Evolutionary conservation across 1,140 invertebrate genomes (phyloP).

Genomic region (Drosophila auraria): DNA sequence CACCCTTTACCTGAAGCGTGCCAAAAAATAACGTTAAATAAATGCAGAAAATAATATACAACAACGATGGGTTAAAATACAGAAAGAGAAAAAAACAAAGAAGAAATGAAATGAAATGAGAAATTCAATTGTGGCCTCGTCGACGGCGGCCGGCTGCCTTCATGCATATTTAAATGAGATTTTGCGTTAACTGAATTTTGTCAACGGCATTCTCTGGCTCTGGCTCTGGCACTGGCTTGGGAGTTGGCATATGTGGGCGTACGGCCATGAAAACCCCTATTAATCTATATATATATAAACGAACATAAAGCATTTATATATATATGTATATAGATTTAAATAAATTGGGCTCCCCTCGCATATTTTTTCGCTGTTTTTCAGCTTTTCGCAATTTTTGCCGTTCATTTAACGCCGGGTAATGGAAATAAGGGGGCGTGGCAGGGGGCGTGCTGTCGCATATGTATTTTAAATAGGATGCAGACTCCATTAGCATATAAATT

Average conservation of each 20-base stretch:
- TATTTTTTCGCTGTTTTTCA: conserved; percentile 12
- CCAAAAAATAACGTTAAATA: conserved; percentile 20
- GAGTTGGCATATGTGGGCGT: conserved; percentile 45
- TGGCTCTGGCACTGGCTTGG: background rate
- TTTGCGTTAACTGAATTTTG: conserved; percentile 82
- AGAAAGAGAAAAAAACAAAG: conserved; percentile 3
- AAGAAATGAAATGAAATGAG: conserved; percentile 35
- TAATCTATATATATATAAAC: conserved; percentile 54
- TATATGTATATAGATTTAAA: conserved; percentile 69
- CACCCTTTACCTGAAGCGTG: conserved; percentile 21
- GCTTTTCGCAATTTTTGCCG: conserved; percentile 31
- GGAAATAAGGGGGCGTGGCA: background rate
- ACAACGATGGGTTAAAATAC: background rate
- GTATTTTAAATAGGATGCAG: conserved; percentile 75
- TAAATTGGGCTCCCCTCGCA: conserved; percentile 60
- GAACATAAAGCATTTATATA: conserved; percentile 60
- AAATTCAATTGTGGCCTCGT: conserved; percentile 46
- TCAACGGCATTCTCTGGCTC: conserved; percentile 43
- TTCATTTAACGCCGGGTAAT: conserved; percentile 50
- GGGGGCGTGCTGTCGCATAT: conserved; percentile 64
- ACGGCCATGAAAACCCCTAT: conserved; percentile 60
- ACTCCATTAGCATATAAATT: conserved; percentile 79
- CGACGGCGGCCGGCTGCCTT: conserved; percentile 50
- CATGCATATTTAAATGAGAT: conserved; percentile 82
- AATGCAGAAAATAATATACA: conserved; percentile 12